Conservation (phyloP, 2,113 vertebrate species). For the Erythrolamprus reginae region DNA sequence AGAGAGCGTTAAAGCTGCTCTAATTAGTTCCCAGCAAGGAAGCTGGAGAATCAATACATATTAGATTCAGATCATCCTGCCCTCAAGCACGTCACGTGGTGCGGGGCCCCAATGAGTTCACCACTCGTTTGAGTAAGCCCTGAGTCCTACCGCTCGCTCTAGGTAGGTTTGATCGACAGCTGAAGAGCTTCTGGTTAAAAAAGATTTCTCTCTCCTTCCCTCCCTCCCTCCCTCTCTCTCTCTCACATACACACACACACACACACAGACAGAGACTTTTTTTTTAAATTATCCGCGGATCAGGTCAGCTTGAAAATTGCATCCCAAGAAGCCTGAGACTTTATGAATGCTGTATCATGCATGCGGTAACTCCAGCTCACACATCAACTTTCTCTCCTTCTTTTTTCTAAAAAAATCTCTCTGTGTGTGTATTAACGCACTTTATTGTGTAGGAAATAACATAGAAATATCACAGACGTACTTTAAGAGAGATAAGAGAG, state of each 20-base stretch:
- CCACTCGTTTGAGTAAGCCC: constrained; percentile 39
- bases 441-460: neutral
- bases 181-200: constrained; percentile 51
- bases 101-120: constrained; percentile 39
- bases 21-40: constrained; percentile 53
- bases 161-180: constrained; percentile 49
- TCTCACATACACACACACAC: too few relatives aligned
- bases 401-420: neutral
- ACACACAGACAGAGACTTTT: too few relatives aligned
- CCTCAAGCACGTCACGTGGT: constrained; percentile 45
- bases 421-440: neutral
- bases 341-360: constrained; percentile 24
- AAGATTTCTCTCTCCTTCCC: constrained; percentile 24
- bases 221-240: neutral
- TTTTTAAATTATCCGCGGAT: constrained; percentile 43
- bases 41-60: constrained; percentile 53
- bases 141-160: constrained; percentile 46
- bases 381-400: neutral
- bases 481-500: neutral
- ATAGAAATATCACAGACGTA: neutral
- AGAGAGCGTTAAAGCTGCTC: constrained; percentile 40
- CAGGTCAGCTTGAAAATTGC: constrained; percentile 56
- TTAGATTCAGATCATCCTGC: constrained; percentile 41
- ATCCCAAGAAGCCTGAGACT: constrained; percentile 41
- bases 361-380: constrained; percentile 33